Percentiles rank a stretch among this genome's conserved stretches.
These are phyloP conservation scores for Proterorhinus semilunaris DNA, from an alignment of 2,113 vertebrate genomes.

Conservation along the genomic window DNA sequence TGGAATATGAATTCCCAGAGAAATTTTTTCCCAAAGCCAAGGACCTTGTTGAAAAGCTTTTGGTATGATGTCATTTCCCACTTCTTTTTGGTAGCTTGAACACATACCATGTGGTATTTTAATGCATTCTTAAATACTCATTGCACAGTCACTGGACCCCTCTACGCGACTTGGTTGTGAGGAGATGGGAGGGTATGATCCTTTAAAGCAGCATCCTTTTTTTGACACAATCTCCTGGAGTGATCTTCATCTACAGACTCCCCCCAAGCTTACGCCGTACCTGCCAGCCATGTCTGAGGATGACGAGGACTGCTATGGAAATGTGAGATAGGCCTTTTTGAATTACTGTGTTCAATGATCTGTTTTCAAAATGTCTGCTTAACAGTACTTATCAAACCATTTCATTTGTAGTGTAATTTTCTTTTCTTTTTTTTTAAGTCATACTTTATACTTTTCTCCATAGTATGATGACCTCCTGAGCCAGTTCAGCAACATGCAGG, in stretches of 20 bases:
- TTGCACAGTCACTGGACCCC: conserved; percentile 87
- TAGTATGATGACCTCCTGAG: conserved; percentile 99
- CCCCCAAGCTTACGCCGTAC: conserved; percentile 95
- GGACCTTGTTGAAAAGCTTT: conserved; percentile 93
- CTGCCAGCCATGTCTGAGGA: conserved; percentile 98
- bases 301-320: conserved; percentile 98
- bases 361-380: no score
- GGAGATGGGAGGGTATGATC: conserved; percentile 91
- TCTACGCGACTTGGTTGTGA: conserved; percentile 94
- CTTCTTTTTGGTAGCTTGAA: neutral
- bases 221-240: conserved; percentile 93
- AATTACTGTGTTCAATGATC: neutral
- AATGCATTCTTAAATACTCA: neutral
- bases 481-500: conserved; percentile 98
- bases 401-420: neutral
- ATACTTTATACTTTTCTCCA: neutral
- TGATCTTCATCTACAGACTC: conserved; percentile 89
- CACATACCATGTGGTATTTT: neutral
- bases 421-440: neutral
- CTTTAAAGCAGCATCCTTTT: conserved; percentile 90
- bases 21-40: conserved; percentile 99
- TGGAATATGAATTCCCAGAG: conserved; percentile 99
- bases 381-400: no score
- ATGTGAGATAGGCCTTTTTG: conserved; percentile 74
- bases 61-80: conserved; percentile 77